Evolutionary conservation across 23 tunicate genomes (phyloP), one percentile per base, ranked within the genome.

Genomic region (Trididemnum nubilum): DNA sequence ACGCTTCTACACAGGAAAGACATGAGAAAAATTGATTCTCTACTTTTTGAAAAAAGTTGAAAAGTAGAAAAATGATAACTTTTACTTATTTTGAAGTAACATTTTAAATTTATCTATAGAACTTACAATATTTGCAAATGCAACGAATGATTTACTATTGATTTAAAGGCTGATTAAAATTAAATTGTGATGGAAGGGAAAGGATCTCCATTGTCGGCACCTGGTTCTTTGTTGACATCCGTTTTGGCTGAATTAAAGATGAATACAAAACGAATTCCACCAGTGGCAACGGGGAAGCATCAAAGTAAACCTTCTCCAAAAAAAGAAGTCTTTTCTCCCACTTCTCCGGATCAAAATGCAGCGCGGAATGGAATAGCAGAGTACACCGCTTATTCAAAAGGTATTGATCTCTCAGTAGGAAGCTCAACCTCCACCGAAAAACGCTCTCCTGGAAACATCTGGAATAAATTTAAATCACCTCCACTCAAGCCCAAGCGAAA

Each of bases 361-460:
- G 58, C 21, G 25, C 57, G 21, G 28, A 73, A 25, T 27, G 78
- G 78, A n/a, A 73, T 39, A 2, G 78, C 58, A 28, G 78, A 73
- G 29, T 73, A 37, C 39, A 2, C 58, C 57, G 58, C 78, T 38
- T 73, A 73, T 39, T 9, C 58, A 27, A 37, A 38, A 39, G 24
- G 2, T 15, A 2, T 34, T 2, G 78, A 40, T 38, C 7, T 34
- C 58, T 57, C 25, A 2, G 30, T 5, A 30, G 29, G n/a, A 12
- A 22, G n/a, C 25, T 12, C 21, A 26, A 25, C 27, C 29, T 21
- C 27, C 21, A 61, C 15, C n/a, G 67, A 61, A 21, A 4, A 12
- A 4, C 15, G 57, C 15, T n/a, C n/a, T n/a, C 38, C 23, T 7
- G 75, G 38, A 32, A 69, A 32, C 40, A 9, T 12, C 30, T 32